Evolutionary conservation across 2,113 vertebrate genomes (phyloP).

Genomic region (Paralichthys olivaceus): DNA sequence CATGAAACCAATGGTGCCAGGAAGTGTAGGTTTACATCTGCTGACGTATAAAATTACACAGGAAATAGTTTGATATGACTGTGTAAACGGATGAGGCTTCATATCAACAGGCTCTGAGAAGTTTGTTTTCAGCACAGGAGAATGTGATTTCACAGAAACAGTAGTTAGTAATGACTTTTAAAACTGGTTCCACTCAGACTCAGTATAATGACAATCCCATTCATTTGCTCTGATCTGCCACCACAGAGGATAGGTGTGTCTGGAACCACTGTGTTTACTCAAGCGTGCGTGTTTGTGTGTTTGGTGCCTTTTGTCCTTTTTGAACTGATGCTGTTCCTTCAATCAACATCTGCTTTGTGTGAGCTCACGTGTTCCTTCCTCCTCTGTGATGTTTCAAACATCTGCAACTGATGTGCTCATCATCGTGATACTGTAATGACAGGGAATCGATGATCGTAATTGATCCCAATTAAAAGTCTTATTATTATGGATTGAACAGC

Average conservation of each 20-base stretch:
- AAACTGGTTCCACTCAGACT: slow-evolving; percentile 20
- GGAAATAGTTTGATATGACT: not conserved
- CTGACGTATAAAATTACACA: not conserved
- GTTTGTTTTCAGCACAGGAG: not conserved
- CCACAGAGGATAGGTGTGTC: slow-evolving; percentile 26
- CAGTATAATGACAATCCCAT: not conserved
- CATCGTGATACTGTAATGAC: not conserved
- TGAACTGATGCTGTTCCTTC: not conserved
- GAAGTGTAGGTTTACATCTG: not conserved
- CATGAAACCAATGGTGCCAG: not conserved
- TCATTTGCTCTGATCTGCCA: slow-evolving; percentile 16
- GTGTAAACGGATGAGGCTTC: not conserved
- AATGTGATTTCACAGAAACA: slow-evolving; percentile 7
- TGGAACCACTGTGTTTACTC: slow-evolving; percentile 22
- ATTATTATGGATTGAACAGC: too few relatives aligned
- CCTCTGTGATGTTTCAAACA: not conserved
- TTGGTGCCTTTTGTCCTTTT: not conserved
- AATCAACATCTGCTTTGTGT: not conserved
- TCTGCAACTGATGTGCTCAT: too few relatives aligned
- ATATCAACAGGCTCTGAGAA: not conserved
- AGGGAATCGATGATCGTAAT: too few relatives aligned
- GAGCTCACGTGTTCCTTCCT: not conserved
- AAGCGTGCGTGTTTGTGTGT: not conserved
- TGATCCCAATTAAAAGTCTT: too few relatives aligned
- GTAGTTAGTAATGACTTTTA: not conserved